phyloP scores from a whole-genome alignment of 2,113 vertebrate genomes.

The Oreotrochilus melanogaster region DNA sequence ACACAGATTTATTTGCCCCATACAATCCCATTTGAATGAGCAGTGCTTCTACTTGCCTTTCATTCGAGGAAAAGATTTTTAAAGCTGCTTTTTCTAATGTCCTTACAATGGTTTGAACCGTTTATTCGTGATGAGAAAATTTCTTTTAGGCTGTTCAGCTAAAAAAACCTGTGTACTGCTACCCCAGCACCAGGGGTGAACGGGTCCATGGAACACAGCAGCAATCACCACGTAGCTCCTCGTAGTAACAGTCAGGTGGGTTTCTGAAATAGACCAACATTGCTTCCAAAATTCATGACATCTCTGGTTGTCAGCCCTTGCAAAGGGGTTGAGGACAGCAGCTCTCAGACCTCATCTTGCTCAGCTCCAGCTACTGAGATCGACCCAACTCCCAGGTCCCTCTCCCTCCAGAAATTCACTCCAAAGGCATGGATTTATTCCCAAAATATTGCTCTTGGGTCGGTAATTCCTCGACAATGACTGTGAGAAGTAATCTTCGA shows the following conservation, averaged over 20 bases:
- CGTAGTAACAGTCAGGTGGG: fast-evolving
- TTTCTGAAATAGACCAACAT: background rate
- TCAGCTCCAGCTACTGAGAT: background rate
- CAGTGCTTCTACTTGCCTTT: background rate
- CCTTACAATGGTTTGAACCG: background rate
- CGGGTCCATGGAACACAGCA: background rate
- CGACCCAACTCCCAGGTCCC: fast-evolving
- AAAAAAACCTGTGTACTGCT: too few species aligned
- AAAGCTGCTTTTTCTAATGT: background rate
- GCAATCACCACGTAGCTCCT: fast-evolving
- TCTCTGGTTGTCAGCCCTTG: background rate
- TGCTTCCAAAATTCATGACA: background rate
- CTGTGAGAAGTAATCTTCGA: background rate
- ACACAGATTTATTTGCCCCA: fast-evolving
- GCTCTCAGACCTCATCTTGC: background rate
- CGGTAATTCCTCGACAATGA: fast-evolving
- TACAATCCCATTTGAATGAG: background rate
- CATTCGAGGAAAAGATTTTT: background rate
- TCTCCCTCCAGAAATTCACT: background rate
- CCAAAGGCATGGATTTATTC: background rate
- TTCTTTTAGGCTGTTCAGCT: background rate
- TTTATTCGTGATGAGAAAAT: background rate
- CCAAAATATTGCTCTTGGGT: background rate
- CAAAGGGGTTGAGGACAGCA: background rate
- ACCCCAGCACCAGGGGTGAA: background rate